Evolutionary conservation across 1,140 invertebrate species (phyloP).

Genomic region (Drosophila funebris): DNA sequence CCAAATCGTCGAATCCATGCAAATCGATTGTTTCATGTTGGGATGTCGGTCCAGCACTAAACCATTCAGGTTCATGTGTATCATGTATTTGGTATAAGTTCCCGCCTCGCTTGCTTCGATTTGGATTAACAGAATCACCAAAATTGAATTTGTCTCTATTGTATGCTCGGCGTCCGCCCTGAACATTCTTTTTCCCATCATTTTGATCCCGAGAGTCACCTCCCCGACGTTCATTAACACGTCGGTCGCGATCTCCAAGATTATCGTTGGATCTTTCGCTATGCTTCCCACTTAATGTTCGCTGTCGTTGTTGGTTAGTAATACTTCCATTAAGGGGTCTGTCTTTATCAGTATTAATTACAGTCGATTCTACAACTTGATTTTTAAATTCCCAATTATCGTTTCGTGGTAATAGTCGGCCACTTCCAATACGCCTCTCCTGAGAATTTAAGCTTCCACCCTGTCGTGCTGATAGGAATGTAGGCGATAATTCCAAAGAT

Average conservation of each 20-base stretch:
- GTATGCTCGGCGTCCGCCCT: conserved; percentile 31
- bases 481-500: conserved; percentile 40
- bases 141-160: conserved; percentile 58
- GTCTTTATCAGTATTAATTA: conserved; percentile 53
- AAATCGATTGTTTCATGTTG: conserved; percentile 97
- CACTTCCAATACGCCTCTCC: conserved; percentile 89
- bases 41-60: conserved; percentile 94
- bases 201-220: conserved; percentile 17
- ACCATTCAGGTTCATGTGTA: conserved; percentile 89
- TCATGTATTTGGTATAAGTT: conserved; percentile 84
- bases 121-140: conserved; percentile 9
- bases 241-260: conserved; percentile 25
- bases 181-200: conserved; percentile 34
- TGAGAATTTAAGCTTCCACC: conserved; percentile 31
- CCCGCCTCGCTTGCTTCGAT: conserved; percentile 64
- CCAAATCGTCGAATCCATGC: conserved; percentile 92
- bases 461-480: conserved; percentile 31
- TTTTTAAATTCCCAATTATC: conserved; percentile 86
- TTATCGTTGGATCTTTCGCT: conserved; percentile 9
- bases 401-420: conserved; percentile 88
- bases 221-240: conserved; percentile 21
- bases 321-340: conserved; percentile 25
- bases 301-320: conserved; percentile 27
- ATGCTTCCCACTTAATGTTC: conserved; percentile 36
- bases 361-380: conserved; percentile 23